phyloP scores from a whole-genome alignment of 2,113 vertebrate genomes.

The Indicator maculatus region DNA sequence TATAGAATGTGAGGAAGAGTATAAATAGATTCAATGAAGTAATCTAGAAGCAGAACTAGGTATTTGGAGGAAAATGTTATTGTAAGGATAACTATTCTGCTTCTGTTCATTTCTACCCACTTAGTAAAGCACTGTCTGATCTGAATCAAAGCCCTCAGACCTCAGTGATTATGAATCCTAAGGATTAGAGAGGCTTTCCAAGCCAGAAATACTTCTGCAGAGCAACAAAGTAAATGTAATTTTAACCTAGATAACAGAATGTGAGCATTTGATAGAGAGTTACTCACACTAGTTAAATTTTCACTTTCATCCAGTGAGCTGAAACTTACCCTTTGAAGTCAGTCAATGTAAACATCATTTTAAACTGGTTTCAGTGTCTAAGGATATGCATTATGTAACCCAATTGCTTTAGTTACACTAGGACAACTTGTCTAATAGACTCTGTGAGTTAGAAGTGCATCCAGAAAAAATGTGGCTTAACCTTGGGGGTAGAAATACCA shows the following conservation, averaged over 20 bases:
- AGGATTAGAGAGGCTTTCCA: neutral
- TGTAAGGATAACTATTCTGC: neutral
- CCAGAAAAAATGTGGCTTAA: neutral
- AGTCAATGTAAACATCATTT: neutral
- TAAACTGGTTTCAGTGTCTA: neutral
- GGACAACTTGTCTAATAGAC: constrained; percentile 2
- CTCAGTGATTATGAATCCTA: neutral
- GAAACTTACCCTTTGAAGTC: neutral
- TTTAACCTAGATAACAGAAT: neutral
- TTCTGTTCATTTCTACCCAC: neutral
- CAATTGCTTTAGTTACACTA: constrained; percentile 25
- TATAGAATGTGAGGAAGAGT: neutral
- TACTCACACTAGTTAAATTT: neutral
- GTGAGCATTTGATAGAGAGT: neutral
- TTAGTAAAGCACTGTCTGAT: neutral
- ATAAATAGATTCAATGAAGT: neutral
- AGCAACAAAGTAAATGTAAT: neutral
- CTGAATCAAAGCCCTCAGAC: neutral
- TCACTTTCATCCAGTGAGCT: neutral
- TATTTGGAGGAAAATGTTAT: neutral
- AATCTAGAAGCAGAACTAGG: neutral
- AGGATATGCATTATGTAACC: neutral
- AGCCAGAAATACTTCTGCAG: neutral
- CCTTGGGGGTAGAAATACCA: neutral
- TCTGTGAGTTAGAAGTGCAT: neutral